These are phyloP conservation scores for Trachelus stipa DNA, from an alignment of 2,888 invertebrate species.

Conservation along the genomic window DNA sequence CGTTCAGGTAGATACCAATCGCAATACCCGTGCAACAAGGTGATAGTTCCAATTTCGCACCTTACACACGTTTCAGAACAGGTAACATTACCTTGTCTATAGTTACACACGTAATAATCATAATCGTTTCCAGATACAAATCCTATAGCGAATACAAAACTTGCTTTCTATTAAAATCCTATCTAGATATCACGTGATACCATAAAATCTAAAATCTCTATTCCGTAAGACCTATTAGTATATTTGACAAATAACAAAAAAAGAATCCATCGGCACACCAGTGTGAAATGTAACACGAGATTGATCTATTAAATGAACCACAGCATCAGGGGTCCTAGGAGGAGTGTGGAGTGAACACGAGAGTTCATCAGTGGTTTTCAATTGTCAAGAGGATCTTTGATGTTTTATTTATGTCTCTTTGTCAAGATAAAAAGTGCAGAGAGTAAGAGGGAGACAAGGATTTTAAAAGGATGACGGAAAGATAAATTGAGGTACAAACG, in stretches of 20 bases:
- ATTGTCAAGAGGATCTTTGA: not conserved
- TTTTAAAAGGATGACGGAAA: not conserved
- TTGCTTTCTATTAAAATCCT: not conserved
- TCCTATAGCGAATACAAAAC: not conserved
- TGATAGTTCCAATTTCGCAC: not conserved
- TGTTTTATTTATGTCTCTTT: not conserved
- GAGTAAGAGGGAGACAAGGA: not conserved
- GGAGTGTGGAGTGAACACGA: not conserved
- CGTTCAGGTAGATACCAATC: not conserved
- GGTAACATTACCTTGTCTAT: not conserved
- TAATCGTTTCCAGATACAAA: not conserved
- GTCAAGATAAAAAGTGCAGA: not conserved
- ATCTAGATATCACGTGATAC: not conserved
- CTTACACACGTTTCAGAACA: not conserved
- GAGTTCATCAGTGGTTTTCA: not conserved
- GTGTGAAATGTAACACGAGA: not conserved
- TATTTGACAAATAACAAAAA: no score
- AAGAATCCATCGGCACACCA: not conserved
- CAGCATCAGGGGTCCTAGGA: not conserved
- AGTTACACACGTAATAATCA: not conserved
- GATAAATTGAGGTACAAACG: not conserved
- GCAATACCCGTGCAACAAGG: not conserved
- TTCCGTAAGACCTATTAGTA: not conserved
- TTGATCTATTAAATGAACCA: not conserved
- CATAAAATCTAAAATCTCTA: not conserved